phyloP scores from a whole-genome alignment of 2,113 vertebrate species.

The Haplotaxodon microlepis region DNA sequence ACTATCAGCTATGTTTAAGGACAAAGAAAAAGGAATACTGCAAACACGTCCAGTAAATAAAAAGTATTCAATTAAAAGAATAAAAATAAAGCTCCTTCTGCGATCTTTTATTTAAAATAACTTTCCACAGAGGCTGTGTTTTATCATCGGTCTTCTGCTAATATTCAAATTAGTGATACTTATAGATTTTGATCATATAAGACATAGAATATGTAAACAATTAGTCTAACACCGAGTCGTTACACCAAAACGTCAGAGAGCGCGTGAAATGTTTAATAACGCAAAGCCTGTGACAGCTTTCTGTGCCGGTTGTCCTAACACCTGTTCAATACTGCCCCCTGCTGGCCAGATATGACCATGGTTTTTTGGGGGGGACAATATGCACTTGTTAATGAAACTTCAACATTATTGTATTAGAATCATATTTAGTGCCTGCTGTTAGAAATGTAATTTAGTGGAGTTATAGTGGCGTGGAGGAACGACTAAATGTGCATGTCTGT shows the following conservation, averaged over 20 bases:
- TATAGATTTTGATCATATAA: background rate
- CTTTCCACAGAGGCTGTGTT: background rate
- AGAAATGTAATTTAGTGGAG: background rate
- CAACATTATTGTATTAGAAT: background rate
- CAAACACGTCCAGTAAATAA: background rate
- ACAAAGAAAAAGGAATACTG: background rate
- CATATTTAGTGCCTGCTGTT: background rate
- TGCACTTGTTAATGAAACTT: background rate
- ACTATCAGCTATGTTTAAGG: background rate
- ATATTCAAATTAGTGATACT: background rate
- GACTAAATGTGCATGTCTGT: background rate
- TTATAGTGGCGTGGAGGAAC: background rate
- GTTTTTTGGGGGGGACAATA: background rate
- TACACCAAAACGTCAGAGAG: background rate
- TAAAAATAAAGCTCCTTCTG: background rate
- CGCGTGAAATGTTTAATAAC: background rate
- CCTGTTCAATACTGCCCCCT: conserved; percentile 28
- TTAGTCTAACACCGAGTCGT: background rate
- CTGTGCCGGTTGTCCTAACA: background rate
- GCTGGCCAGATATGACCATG: background rate
- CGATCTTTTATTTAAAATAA: background rate
- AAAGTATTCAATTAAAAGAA: background rate
- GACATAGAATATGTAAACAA: background rate
- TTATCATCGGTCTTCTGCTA: background rate
- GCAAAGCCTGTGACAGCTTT: background rate